Evolutionary conservation across 2,797 vertebrate species (phyloP), one percentile per base, ranked within the genome.

Genomic region (Alcedo quadribrachys): DNA sequence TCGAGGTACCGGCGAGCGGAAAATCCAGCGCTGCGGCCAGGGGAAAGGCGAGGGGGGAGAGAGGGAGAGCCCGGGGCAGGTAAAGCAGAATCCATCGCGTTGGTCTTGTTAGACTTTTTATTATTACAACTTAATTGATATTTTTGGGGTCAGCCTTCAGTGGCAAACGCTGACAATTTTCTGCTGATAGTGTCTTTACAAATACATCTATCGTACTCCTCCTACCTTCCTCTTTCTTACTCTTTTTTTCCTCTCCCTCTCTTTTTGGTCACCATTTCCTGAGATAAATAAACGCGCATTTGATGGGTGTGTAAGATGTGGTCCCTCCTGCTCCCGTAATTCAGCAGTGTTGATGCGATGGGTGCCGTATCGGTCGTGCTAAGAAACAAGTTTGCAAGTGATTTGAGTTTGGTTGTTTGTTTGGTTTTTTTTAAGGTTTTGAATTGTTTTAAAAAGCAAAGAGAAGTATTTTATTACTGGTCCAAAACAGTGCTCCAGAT

Each of bases 21-120:
- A 86, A 92, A 84, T 8, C 63, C 54, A 70, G 69, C 62, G 55
- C 51, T 25, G 22, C 58, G 22, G n/a, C 9, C 17, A 78, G 61
- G 66, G 82, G 84, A 12, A 61, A 58, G 53, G 46, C 13, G 32
- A 70, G 66, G 85, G 87, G 81, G 90, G 54, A 74, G 65, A 84
- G 43, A 63, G 78, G 78, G 71, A 78, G n/a, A 93, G 15, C 28
- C 35, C 9, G 15, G 92, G 93, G 91, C 92, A 91, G 68, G 32
- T 95, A 91, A 85, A 91, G 28, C 43, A 78, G 66, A 57, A 50
- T 7, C 35, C 58, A 54, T 30, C 15, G 57, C 22, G 0, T 19
- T 61, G 45, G 27, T 87, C 57, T 57, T 77, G 16, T 54, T 62
- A 73, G 76, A 43, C 28, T 74, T 58, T 82, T 6, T 58, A 25